Base-by-base conservation (phyloP, 2,888 invertebrate genomes). In the Sepioteuthis lessoniana region DNA sequence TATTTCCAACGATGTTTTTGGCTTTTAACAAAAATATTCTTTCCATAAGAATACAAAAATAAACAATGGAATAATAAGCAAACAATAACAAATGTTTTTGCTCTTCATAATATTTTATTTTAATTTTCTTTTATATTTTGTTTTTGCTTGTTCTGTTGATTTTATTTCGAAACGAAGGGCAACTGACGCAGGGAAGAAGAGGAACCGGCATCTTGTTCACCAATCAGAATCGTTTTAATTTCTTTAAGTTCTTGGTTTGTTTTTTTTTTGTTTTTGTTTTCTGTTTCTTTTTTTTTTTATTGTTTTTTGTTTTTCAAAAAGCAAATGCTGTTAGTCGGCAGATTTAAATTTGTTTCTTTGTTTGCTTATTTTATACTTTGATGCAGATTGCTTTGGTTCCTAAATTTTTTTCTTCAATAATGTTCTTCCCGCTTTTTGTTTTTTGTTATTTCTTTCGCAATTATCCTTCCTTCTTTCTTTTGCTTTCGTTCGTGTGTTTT, bases 251-350 rank as follows among this genome's bases (percentile, higher is more conserved):
- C 4, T 42, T 42, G 3, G 3, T 42, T 42, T 42, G 42, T 42
- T 42, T 42, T 42, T n/a, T 42, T 42, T 42, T 42, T 42, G 42
- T 42, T 42, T 42, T 42, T n/a, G n/a, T n/a, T 42, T 42, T 42
- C 7, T 42, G 42, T 42, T 42, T 42, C 7, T n/a, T n/a, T n/a
- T n/a, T n/a, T n/a, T n/a, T n/a, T n/a, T n/a, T n/a, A n/a, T n/a
- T n/a, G n/a, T n/a, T n/a, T 76, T 31, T 76, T 4, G 31, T 13
- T 31, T 76, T 76, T n/a, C 76, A 76, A 76, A 76, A 76, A 16
- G n/a, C 76, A 76, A 76, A n/a, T 76, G 76, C 76, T 76, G 76
- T 76, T 76, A 76, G 76, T 76, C 76, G 76, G 76, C 76, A 76
- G n/a, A 35, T 76, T 76, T 76, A 76, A 76, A 76, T 35, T 76